These are phyloP conservation scores for Conopomorpha cramerella DNA, from an alignment of 1,140 invertebrate genomes.

Conservation along the genomic window DNA sequence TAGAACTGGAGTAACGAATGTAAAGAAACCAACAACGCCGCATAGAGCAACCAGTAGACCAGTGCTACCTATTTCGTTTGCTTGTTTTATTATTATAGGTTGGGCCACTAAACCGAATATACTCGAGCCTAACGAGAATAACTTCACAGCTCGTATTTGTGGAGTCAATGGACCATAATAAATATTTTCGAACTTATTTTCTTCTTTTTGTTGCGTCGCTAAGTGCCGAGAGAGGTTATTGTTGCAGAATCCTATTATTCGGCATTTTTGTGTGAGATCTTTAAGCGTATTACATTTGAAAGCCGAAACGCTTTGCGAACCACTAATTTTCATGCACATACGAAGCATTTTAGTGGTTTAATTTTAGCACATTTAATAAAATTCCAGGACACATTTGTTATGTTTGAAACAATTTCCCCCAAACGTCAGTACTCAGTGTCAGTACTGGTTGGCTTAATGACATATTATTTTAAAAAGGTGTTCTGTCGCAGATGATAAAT, in stretches of 20 bases:
- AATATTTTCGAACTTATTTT: constrained; percentile 30
- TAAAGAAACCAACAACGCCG: constrained; percentile 75
- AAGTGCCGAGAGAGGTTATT: constrained; percentile 15
- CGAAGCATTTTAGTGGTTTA: constrained; percentile 15
- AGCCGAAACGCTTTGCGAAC: too few relatives aligned
- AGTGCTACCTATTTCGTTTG: constrained; percentile 60
- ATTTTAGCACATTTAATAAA: too few relatives aligned
- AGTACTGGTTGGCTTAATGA: too few relatives aligned
- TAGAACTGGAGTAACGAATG: constrained; percentile 80
- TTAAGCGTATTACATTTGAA: too few relatives aligned
- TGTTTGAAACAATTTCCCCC: too few relatives aligned
- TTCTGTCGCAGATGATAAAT: too few relatives aligned
- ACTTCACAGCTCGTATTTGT: constrained; percentile 74
- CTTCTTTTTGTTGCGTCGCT: constrained; percentile 18
- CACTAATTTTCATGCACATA: constrained; percentile 6
- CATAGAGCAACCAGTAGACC: constrained; percentile 64
- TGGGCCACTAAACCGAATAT: constrained; percentile 69
- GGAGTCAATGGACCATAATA: constrained; percentile 66
- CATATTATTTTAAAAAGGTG: too few relatives aligned
- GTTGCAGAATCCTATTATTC: too few relatives aligned
- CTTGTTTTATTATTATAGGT: constrained; percentile 71
- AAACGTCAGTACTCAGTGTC: too few relatives aligned
- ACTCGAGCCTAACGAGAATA: constrained; percentile 81
- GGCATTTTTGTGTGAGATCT: too few relatives aligned
- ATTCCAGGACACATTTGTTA: too few relatives aligned